phyloP scores from a whole-genome alignment of 2,888 invertebrate species.

The Acanthococcus lagerstroemiae region DNA sequence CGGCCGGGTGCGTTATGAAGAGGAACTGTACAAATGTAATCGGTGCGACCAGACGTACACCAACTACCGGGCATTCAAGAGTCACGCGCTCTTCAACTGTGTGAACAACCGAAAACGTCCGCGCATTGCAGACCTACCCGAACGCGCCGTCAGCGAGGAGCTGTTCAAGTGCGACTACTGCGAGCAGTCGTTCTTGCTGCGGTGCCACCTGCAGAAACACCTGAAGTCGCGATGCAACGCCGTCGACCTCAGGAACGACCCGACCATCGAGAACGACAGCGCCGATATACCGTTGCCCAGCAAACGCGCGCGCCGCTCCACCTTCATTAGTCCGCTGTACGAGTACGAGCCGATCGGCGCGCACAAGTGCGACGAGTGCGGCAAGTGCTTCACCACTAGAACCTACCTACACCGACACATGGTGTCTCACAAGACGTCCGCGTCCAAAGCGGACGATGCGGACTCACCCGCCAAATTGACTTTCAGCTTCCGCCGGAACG shows the following conservation, averaged over 20 bases:
- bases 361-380: too few species aligned
- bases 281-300: background rate
- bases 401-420: too few species aligned
- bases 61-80: background rate
- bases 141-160: background rate
- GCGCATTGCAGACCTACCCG: background rate
- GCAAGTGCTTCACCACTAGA: too few species aligned
- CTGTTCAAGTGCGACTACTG: conserved; percentile 4
- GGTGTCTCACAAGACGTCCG: too few species aligned
- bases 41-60: background rate
- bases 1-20: too few species aligned
- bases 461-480: background rate
- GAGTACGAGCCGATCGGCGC: background rate
- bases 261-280: background rate
- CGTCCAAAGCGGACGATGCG: too few species aligned
- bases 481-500: background rate
- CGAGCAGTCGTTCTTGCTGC: background rate
- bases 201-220: background rate
- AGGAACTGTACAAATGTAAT: background rate
- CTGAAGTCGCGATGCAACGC: background rate
- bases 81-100: background rate
- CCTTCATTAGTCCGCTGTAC: background rate
- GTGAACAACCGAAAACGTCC: too few species aligned
- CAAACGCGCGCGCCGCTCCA: background rate
- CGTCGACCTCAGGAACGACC: background rate